Conservation (phyloP, 2,113 vertebrate genomes). For the Copsychus sechellarum region DNA sequence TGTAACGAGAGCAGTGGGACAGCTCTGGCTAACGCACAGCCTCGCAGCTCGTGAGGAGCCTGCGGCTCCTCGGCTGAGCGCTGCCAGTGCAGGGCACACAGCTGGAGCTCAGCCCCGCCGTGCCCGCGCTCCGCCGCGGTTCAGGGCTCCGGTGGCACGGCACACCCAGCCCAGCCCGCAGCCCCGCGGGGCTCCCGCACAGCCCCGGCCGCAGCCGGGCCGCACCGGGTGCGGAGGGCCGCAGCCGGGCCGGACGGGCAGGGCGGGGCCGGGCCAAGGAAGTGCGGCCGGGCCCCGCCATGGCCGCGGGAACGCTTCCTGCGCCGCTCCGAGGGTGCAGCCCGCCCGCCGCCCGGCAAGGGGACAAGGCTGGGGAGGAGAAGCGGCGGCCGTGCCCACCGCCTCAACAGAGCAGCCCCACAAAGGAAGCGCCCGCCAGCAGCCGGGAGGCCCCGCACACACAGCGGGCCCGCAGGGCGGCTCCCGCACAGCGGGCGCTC, state of each 20-base stretch:
- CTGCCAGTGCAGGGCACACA: fast-evolving
- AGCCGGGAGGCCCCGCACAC: background rate
- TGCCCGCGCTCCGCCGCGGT: background rate
- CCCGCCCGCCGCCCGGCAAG: background rate
- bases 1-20: background rate
- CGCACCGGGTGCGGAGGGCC: background rate
- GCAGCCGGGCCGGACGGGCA: background rate
- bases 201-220: too few relatives aligned
- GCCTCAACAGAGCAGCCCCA: too few relatives aligned
- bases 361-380: background rate
- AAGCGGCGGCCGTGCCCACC: background rate
- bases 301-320: background rate
- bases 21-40: background rate
- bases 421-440: background rate
- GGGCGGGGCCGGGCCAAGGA: background rate
- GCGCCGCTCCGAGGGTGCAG: background rate
- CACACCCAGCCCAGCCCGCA: background rate
- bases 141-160: background rate
- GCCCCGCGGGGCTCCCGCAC: background rate
- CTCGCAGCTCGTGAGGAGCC: background rate
- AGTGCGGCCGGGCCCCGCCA: background rate
- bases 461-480: background rate
- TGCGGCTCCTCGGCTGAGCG: background rate
- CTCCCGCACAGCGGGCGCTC: background rate
- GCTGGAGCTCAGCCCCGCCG: background rate